Conservation (phyloP, 2,797 vertebrate species). For the Notolabrus celidotus region DNA sequence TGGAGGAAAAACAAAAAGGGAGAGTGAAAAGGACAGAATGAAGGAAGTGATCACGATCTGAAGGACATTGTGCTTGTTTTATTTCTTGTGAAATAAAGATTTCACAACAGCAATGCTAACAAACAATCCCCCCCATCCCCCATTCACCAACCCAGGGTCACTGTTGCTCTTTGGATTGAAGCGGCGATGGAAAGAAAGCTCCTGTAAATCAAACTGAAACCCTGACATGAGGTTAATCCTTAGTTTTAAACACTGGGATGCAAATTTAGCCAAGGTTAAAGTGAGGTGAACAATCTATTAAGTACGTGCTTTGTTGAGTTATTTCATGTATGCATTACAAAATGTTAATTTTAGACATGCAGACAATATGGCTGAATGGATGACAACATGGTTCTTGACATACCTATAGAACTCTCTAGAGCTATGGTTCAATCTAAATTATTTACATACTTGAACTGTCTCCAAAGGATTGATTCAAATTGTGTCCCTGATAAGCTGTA, state of each 20-base stretch:
- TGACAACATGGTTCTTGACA: background rate
- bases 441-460: background rate
- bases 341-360: background rate
- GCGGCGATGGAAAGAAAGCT: background rate
- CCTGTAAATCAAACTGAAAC: conserved; percentile 27
- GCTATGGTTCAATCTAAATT: too few species aligned
- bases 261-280: conserved; percentile 24
- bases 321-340: background rate
- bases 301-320: background rate
- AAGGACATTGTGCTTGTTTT: conserved; percentile 37
- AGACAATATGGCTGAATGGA: background rate
- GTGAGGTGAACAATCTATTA: background rate
- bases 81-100: conserved; percentile 48
- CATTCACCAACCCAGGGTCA: conserved; percentile 5
- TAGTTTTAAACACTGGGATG: conserved; percentile 6
- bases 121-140: conserved; percentile 7
- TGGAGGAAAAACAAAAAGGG: background rate
- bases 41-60: conserved; percentile 11
- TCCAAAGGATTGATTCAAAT: background rate
- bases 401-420: background rate
- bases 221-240: conserved; percentile 4
- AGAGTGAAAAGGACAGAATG: conserved; percentile 8
- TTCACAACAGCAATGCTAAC: conserved; percentile 42
- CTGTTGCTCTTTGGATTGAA: conserved; percentile 17
- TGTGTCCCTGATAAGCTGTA: too few species aligned